Conservation (phyloP, 2,113 vertebrate genomes). For the Aptenodytes patagonicus region DNA sequence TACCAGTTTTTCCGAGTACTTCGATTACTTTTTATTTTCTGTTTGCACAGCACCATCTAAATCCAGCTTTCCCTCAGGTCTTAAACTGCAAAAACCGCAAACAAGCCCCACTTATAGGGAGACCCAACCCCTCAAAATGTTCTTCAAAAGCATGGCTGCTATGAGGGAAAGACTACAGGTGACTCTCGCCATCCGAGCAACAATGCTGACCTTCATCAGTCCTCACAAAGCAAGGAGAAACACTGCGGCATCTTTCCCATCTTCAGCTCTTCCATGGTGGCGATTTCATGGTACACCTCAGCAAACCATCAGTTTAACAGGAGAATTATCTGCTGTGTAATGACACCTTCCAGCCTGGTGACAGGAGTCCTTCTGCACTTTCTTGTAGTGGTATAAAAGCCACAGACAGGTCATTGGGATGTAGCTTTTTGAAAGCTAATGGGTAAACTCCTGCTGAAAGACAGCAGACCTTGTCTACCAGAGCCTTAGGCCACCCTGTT, state of each 20-base stretch:
- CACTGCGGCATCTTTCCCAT: background rate
- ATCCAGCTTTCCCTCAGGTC: background rate
- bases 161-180: background rate
- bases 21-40: background rate
- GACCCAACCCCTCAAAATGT: background rate
- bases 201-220: background rate
- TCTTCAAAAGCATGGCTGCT: background rate
- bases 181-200: background rate
- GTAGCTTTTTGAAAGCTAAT: background rate
- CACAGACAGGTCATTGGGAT: background rate
- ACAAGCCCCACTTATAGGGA: background rate
- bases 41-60: background rate
- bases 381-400: background rate
- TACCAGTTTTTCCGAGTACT: background rate
- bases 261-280: background rate
- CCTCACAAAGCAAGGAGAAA: background rate
- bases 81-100: background rate
- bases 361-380: conserved; percentile 18
- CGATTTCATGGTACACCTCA: conserved; percentile 17
- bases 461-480: background rate
- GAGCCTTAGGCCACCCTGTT: background rate
- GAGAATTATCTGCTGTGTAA: background rate
- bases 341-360: conserved; percentile 19
- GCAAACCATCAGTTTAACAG: conserved; percentile 39
- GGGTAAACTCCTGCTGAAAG: background rate